phyloP scores from a whole-genome alignment of 2,888 invertebrate species.

The Dryomyza anilis region DNA sequence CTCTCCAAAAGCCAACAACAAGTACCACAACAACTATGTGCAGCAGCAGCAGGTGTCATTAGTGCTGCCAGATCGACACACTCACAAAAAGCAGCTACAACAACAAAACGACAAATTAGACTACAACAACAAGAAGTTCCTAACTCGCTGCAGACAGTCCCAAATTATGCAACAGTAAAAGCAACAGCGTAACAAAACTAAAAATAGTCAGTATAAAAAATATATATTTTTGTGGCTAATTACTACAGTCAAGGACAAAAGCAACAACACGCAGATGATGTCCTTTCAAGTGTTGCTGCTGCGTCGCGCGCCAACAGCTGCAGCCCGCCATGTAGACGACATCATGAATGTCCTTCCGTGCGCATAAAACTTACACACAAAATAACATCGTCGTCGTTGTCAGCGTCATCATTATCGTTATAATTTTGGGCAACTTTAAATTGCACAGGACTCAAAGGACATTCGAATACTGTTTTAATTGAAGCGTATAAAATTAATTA shows the following conservation, averaged over 20 bases:
- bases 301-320: too few species aligned
- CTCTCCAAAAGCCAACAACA: neutral
- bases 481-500: too few species aligned
- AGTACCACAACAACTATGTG: neutral
- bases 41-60: neutral
- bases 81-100: neutral
- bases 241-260: too few species aligned
- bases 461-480: neutral
- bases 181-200: neutral
- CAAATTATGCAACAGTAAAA: conserved; percentile 3
- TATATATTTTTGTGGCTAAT: too few species aligned
- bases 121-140: conserved; percentile 8
- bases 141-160: neutral
- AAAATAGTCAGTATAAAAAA: too few species aligned
- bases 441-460: neutral
- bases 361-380: neutral
- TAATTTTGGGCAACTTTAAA: neutral
- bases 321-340: too few species aligned
- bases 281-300: neutral
- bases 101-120: neutral
- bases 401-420: too few species aligned
- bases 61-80: neutral
- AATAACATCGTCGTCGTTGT: too few species aligned
- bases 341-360: neutral
- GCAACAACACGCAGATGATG: conserved; percentile 2